These are phyloP conservation scores for Cottus gobio DNA, from an alignment of 2,113 vertebrate genomes.

Conservation along the genomic window DNA sequence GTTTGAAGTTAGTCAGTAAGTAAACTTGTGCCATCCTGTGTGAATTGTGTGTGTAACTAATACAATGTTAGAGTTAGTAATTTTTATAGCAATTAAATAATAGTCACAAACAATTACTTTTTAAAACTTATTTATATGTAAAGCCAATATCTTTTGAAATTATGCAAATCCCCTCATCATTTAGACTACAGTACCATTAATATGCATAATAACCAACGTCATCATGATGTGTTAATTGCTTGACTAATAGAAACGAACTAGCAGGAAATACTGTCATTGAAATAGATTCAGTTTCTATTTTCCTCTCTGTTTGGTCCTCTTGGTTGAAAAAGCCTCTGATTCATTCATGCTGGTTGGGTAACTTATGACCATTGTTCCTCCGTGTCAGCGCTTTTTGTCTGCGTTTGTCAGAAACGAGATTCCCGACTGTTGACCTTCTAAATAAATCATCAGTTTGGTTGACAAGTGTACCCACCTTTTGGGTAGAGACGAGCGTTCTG, in stretches of 20 bases:
- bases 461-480: background rate
- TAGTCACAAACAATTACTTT: too few relatives aligned
- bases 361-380: background rate
- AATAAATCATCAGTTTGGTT: conserved; percentile 7
- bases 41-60: too few relatives aligned
- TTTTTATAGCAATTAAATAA: too few relatives aligned
- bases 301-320: background rate
- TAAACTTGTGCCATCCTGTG: too few relatives aligned
- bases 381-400: background rate
- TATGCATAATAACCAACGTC: background rate
- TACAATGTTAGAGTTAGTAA: too few relatives aligned
- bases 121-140: too few relatives aligned
- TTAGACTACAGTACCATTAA: background rate
- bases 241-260: background rate
- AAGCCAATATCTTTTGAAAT: too few relatives aligned
- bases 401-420: background rate
- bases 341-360: background rate
- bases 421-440: background rate
- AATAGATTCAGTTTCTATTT: background rate
- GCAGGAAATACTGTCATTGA: background rate
- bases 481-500: background rate
- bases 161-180: background rate
- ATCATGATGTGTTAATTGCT: background rate
- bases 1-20: background rate
- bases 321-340: background rate